Percentiles rank a stretch among this genome's conserved stretches.
phyloP scores from a whole-genome alignment of 2,888 invertebrate species.

The Eremobia ochroleuca region DNA sequence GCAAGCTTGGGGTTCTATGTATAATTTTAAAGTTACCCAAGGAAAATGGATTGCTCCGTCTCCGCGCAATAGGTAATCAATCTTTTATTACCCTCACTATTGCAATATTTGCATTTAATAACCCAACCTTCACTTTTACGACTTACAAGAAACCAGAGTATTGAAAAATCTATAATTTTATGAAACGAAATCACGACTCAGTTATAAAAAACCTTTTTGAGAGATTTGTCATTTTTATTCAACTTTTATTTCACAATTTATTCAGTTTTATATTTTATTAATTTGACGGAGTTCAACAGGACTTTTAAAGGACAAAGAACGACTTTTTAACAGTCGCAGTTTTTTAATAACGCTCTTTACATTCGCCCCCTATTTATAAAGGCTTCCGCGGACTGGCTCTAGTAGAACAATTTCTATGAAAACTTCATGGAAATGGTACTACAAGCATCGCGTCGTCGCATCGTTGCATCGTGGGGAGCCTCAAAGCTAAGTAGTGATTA shows the following conservation, averaged over 20 bases:
- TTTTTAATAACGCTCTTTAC: background rate
- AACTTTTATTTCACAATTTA: slow-evolving; percentile 17
- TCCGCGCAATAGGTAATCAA: slow-evolving; percentile 49
- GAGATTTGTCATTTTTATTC: slow-evolving; percentile 27
- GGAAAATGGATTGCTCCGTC: slow-evolving; percentile 51
- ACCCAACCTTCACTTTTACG: slow-evolving; percentile 45
- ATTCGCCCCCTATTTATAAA: background rate
- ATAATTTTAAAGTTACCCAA: slow-evolving; percentile 50
- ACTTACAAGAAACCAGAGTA: slow-evolving; percentile 20
- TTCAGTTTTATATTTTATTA: slow-evolving; percentile 12
- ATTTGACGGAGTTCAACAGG: background rate
- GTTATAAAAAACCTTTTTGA: background rate
- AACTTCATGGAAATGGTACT: background rate
- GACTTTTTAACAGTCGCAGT: background rate
- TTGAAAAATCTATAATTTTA: slow-evolving; percentile 40
- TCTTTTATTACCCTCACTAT: slow-evolving; percentile 53
- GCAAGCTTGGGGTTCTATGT: slow-evolving; percentile 21
- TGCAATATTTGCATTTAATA: slow-evolving; percentile 62
- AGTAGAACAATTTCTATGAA: background rate
- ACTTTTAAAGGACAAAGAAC: slow-evolving; percentile 9
- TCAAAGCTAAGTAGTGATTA: background rate
- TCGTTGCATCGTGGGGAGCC: background rate
- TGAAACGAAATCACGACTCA: slow-evolving; percentile 34
- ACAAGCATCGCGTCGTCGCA: background rate
- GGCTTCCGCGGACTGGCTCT: background rate